phyloP scores from a whole-genome alignment of 2,888 invertebrate species.

The Timema podura region DNA sequence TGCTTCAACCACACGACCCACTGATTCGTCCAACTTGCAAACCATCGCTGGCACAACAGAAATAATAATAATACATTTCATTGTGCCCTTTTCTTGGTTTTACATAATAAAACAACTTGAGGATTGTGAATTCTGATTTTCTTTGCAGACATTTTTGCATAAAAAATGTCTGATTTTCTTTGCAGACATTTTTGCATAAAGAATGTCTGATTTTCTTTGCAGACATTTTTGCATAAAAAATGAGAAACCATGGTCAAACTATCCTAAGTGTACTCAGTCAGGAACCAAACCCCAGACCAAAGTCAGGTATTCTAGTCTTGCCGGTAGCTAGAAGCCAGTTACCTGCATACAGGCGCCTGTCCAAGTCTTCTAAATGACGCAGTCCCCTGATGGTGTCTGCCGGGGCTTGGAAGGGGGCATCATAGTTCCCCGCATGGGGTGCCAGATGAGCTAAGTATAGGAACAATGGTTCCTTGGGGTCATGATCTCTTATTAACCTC shows the following conservation, averaged over 20 bases:
- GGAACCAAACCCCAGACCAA: no score
- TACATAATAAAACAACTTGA: no score
- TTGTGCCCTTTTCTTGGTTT: no score
- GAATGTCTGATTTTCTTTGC: not conserved
- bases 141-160: not conserved
- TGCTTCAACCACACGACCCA: conserved; percentile 69
- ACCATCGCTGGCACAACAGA: conserved; percentile 66
- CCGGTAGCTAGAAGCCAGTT: conserved; percentile 29
- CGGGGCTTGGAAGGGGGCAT: conserved; percentile 48
- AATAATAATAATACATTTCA: no score
- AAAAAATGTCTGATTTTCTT: no score
- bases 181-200: no score
- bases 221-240: not conserved
- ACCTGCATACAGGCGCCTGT: conserved; percentile 72
- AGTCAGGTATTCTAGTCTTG: no score
- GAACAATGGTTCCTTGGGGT: conserved; percentile 49
- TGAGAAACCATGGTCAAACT: no score
- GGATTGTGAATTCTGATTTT: not conserved
- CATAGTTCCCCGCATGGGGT: conserved; percentile 50
- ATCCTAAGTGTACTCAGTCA: no score
- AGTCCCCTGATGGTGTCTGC: conserved; percentile 62
- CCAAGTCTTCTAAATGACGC: conserved; percentile 61
- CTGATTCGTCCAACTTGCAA: conserved; percentile 75
- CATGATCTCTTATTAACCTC: conserved; percentile 58
- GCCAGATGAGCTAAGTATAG: conserved; percentile 53